Conservation (phyloP, 2,797 vertebrate genomes). For the Premnoplex brunnescens region DNA sequence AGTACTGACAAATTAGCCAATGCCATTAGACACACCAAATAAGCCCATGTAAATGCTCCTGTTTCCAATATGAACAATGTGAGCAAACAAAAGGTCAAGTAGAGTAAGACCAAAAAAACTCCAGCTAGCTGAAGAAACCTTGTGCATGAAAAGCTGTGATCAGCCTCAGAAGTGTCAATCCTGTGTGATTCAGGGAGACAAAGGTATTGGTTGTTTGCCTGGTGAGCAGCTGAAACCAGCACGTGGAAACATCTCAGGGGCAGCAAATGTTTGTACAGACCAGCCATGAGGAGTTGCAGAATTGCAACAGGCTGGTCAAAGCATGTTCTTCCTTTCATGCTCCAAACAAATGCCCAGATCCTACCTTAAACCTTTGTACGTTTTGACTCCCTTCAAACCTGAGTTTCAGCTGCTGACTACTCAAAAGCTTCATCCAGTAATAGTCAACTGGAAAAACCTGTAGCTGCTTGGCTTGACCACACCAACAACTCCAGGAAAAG, state of each 20-base stretch:
- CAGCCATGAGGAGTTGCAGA: background rate
- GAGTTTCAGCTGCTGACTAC: background rate
- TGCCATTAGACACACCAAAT: background rate
- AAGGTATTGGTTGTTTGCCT: background rate
- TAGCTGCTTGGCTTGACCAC: background rate
- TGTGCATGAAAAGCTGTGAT: background rate
- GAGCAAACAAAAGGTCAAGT: background rate
- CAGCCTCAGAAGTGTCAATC: background rate
- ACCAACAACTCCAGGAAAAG: background rate
- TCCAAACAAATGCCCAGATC: background rate
- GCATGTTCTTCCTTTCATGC: accelerated
- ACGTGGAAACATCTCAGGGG: background rate
- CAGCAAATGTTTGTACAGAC: background rate
- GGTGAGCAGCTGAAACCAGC: background rate
- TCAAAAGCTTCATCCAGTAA: background rate
- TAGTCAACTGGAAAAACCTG: background rate
- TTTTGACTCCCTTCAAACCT: background rate
- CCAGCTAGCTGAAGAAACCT: background rate
- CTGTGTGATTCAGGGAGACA: background rate
- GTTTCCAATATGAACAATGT: background rate
- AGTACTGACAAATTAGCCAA: background rate
- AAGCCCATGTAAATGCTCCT: background rate
- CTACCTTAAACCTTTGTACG: background rate
- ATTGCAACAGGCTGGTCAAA: background rate
- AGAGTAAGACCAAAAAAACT: background rate